Percentiles rank a stretch among this genome's conserved stretches.
phyloP scores from a whole-genome alignment of 1,140 invertebrate genomes.

The Drosophila repletoides region DNA sequence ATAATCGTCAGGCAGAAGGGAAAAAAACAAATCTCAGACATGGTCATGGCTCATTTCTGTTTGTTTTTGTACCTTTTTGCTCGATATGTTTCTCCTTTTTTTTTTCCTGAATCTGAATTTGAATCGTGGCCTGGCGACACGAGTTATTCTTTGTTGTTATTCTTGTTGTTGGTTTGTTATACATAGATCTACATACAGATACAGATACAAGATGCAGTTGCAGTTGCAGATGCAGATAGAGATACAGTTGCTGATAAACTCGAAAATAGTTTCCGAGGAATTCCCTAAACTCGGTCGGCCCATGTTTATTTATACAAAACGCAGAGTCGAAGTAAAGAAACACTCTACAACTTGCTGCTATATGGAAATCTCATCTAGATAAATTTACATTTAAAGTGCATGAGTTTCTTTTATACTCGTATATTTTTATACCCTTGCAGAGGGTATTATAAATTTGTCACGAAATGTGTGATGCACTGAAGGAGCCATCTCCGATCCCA shows the following conservation, averaged over 20 bases:
- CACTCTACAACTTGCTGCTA: slow-evolving; percentile 25
- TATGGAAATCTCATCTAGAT: slow-evolving; percentile 48
- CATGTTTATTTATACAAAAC: slow-evolving; percentile 68
- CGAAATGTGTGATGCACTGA: not conserved
- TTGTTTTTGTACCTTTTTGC: slow-evolving; percentile 49
- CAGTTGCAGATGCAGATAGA: slow-evolving; percentile 10
- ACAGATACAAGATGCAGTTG: not conserved
- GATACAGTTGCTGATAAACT: slow-evolving; percentile 55
- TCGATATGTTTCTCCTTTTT: slow-evolving; percentile 38
- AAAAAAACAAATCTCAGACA: slow-evolving; percentile 43
- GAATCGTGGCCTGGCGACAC: slow-evolving; percentile 32
- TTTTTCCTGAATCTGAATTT: slow-evolving; percentile 31
- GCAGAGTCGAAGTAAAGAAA: slow-evolving; percentile 13
- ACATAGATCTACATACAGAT: slow-evolving; percentile 41
- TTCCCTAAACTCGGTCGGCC: slow-evolving; percentile 62
- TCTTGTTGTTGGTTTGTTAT: slow-evolving; percentile 43
- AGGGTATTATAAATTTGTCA: slow-evolving; percentile 14
- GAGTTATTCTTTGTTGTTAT: slow-evolving; percentile 19
- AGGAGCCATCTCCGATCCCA: too few species aligned
- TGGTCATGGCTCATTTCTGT: slow-evolving; percentile 43
- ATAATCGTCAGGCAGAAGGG: slow-evolving; percentile 3
- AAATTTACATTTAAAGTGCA: slow-evolving; percentile 59
- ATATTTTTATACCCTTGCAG: too few species aligned
- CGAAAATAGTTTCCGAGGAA: slow-evolving; percentile 69
- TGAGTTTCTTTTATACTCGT: slow-evolving; percentile 36